Conservation (phyloP, 2,797 vertebrate genomes). For the Sus cebifrons region DNA sequence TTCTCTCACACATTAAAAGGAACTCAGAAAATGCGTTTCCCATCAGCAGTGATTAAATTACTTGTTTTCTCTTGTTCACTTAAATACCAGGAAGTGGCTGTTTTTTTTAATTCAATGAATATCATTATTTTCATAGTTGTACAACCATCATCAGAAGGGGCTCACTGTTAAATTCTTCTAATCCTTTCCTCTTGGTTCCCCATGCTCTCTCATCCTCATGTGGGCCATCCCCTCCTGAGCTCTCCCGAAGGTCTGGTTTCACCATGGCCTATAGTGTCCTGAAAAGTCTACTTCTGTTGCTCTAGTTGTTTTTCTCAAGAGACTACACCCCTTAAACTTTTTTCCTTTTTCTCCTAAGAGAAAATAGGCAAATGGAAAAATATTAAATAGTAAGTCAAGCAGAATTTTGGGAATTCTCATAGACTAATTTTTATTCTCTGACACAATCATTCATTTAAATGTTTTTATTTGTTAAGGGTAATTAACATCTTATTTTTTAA, state of each 20-base stretch:
- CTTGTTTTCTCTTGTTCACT: not conserved
- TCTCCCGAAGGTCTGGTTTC: not conserved
- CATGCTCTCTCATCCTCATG: not conserved
- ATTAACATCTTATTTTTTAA: not conserved
- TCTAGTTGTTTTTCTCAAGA: conserved; percentile 29
- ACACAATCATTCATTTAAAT: not conserved
- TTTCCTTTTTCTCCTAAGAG: not conserved
- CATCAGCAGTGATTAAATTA: not conserved
- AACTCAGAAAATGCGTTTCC: not conserved
- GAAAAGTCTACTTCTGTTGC: not conserved
- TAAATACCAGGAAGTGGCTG: not conserved
- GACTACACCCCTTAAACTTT: not conserved
- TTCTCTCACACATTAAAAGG: not conserved
- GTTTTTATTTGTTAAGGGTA: not conserved
- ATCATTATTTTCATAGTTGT: too few relatives aligned
- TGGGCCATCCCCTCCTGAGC: not conserved
- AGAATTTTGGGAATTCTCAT: not conserved
- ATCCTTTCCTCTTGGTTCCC: not conserved
- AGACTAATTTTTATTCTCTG: not conserved
- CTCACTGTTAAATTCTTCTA: not conserved
- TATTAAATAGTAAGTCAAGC: not conserved
- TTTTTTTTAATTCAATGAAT: too few relatives aligned
- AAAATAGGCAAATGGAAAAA: not conserved
- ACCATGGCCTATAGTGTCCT: not conserved
- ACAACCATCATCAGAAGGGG: not conserved